These are phyloP conservation scores for Zele albiditarsus DNA, from an alignment of 2,888 invertebrate genomes.

Conservation along the genomic window DNA sequence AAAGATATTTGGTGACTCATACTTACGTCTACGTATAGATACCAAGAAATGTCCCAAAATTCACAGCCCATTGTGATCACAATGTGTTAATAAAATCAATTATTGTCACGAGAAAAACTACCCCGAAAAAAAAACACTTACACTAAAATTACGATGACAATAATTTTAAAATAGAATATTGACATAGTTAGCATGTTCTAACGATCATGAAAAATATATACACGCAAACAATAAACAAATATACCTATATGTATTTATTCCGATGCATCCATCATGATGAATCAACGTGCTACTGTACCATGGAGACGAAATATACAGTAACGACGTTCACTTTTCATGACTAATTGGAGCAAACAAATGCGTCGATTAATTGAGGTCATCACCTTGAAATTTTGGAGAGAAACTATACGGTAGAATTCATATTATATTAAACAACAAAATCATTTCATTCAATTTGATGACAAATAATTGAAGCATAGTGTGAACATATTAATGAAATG, in stretches of 20 bases:
- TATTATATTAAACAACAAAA: slow-evolving; percentile 47
- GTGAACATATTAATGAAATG: background rate
- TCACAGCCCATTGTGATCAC: too few relatives aligned
- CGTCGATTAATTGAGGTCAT: slow-evolving; percentile 54
- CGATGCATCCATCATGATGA: slow-evolving; percentile 15
- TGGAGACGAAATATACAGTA: background rate
- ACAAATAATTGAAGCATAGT: background rate
- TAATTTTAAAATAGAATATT: too few relatives aligned
- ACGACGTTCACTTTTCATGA: slow-evolving; percentile 46
- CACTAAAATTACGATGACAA: too few relatives aligned
- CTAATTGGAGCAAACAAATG: slow-evolving; percentile 52
- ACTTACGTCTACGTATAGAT: too few relatives aligned
- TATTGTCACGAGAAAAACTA: too few relatives aligned
- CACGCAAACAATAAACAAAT: background rate
- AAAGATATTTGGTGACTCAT: too few relatives aligned
- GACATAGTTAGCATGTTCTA: too few relatives aligned
- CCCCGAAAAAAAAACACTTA: too few relatives aligned
- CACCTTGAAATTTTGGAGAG: slow-evolving; percentile 35
- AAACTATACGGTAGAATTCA: slow-evolving; percentile 39
- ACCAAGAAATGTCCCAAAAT: too few relatives aligned
- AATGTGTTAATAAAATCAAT: too few relatives aligned
- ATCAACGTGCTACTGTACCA: background rate
- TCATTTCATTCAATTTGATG: slow-evolving; percentile 21
- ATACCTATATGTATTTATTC: background rate
- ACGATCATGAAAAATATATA: too few relatives aligned